Conservation (phyloP, 92 coral and sea anemone species). For the Porites rus region DNA sequence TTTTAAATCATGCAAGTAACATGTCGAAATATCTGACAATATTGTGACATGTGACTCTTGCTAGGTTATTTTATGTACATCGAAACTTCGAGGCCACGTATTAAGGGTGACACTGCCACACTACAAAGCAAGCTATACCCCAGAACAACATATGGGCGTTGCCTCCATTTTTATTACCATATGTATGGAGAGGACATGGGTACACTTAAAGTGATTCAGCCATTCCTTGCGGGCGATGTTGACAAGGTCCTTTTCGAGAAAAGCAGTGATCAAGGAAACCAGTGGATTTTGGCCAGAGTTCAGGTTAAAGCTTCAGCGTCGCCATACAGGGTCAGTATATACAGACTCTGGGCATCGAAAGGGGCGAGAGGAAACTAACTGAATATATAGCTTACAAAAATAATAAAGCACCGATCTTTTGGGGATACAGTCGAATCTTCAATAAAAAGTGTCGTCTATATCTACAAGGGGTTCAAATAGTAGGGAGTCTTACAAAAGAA, state of each 20-base stretch:
- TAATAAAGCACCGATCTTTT: no score
- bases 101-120: slow-evolving; percentile 68
- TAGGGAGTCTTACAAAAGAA: no score
- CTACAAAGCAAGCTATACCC: slow-evolving; percentile 76
- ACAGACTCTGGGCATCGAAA: neutral
- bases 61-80: slow-evolving; percentile 89
- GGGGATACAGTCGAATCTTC: no score
- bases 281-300: slow-evolving; percentile 76
- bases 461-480: no score
- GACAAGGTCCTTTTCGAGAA: slow-evolving; percentile 45
- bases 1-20: no score
- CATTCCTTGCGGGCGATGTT: neutral
- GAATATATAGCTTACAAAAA: no score
- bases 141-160: slow-evolving; percentile 48
- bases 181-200: slow-evolving; percentile 85
- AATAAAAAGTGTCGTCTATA: no score
- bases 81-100: slow-evolving; percentile 83
- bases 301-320: slow-evolving; percentile 49
- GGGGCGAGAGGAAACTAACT: neutral
- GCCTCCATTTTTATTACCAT: slow-evolving; percentile 90
- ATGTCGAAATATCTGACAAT: no score
- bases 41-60: no score
- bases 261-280: slow-evolving; percentile 69
- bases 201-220: slow-evolving; percentile 23
- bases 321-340: slow-evolving; percentile 65